Evolutionary conservation across 2,113 vertebrate genomes (phyloP).

Genomic region (Atrichornis clamosus): DNA sequence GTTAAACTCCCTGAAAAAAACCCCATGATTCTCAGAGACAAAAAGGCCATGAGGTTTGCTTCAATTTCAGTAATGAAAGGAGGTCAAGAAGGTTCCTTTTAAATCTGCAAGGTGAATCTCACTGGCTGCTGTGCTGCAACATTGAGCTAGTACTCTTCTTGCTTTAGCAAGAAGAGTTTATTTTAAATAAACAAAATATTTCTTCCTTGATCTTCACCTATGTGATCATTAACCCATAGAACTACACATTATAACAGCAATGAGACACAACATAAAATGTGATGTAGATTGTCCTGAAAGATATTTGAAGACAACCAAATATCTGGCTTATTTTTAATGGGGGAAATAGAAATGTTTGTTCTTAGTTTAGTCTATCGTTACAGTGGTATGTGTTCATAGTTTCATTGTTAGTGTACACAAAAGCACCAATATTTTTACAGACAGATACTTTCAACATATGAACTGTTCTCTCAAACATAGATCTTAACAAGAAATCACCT

Average conservation of each 20-base stretch:
- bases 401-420: not conserved
- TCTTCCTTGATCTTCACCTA: not conserved
- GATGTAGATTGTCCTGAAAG: not conserved
- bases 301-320: not conserved
- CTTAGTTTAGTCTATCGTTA: not conserved
- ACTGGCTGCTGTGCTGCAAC: not conserved
- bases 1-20: not conserved
- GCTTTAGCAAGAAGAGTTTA: no score
- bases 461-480: not conserved
- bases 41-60: not conserved
- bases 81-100: not conserved
- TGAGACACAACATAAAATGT: not conserved
- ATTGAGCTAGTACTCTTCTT: not conserved
- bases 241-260: not conserved
- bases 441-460: not conserved
- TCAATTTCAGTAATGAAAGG: slow-evolving; percentile 14
- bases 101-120: not conserved
- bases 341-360: not conserved
- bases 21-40: not conserved
- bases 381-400: not conserved
- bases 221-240: not conserved
- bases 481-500: not conserved
- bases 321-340: not conserved
- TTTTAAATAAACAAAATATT: no score
- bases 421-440: not conserved